Conservation (phyloP, 2,797 vertebrate species). For the Loris lydekkerianus region DNA sequence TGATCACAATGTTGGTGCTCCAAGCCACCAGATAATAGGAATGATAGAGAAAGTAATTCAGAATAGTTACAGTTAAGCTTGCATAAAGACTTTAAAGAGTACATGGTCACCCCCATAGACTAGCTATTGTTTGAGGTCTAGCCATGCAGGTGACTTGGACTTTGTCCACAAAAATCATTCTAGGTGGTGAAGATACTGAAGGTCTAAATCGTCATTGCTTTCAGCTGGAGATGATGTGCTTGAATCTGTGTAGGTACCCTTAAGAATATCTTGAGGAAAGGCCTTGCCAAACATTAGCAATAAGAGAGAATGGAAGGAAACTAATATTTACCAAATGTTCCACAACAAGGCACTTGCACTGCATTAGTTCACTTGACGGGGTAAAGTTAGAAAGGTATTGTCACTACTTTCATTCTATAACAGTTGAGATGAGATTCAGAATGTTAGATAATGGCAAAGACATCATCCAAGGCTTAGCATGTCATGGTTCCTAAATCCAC, state of each 20-base stretch:
- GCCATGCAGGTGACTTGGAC: not conserved
- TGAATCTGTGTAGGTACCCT: not conserved
- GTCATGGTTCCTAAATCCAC: not conserved
- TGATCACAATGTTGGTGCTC: not conserved
- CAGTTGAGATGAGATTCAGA: not conserved
- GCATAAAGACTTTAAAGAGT: not conserved
- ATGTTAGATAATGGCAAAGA: not conserved
- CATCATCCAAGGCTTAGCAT: not conserved
- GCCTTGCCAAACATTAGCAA: not conserved
- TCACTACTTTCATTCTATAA: constrained; percentile 20
- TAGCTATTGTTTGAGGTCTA: not conserved
- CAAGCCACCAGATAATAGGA: not conserved
- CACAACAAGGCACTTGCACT: not conserved
- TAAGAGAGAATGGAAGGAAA: not conserved
- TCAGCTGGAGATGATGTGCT: rapidly evolving
- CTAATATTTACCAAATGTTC: not conserved
- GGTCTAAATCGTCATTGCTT: not conserved
- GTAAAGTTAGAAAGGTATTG: not conserved
- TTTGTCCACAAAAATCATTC: not conserved
- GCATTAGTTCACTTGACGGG: not conserved
- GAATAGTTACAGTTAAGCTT: not conserved
- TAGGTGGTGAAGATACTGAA: not conserved
- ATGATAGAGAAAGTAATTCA: not conserved
- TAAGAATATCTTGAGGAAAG: not conserved
- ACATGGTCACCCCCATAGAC: not conserved